phyloP scores from a whole-genome alignment of 2,797 vertebrate genomes.

The Channallabes apus region DNA sequence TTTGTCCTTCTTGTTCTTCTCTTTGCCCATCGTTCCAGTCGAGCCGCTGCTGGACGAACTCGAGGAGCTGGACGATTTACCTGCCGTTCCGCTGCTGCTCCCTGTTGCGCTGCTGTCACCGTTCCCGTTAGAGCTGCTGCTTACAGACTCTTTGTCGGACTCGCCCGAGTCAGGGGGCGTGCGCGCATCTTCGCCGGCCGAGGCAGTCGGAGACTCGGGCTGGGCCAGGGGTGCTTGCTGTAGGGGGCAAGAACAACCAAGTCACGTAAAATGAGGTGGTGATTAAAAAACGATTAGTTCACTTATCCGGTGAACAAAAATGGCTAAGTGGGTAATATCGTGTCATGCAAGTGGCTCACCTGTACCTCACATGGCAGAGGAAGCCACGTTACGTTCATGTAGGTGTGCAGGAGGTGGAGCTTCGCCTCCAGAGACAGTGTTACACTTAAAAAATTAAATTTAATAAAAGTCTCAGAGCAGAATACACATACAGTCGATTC shows the following conservation, averaged over 20 bases:
- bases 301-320: neutral
- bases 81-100: constrained; percentile 55
- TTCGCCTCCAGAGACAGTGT: constrained; percentile 92
- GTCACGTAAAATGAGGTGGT: neutral
- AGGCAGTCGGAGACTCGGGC: constrained; percentile 92
- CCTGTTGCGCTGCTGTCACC: constrained; percentile 66
- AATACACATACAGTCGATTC: neutral
- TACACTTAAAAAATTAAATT: constrained; percentile 71
- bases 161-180: constrained; percentile 90
- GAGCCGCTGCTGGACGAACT: constrained; percentile 73
- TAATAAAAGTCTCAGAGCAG: neutral
- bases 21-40: constrained; percentile 62
- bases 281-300: neutral
- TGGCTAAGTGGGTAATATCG: too few relatives aligned
- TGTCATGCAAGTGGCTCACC: constrained; percentile 59
- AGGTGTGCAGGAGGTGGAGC: constrained; percentile 89
- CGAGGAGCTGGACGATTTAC: constrained; percentile 74
- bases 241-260: neutral
- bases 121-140: constrained; percentile 91
- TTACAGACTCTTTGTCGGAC: constrained; percentile 95
- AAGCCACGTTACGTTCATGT: constrained; percentile 90
- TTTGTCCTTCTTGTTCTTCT: constrained; percentile 70
- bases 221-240: constrained; percentile 90
- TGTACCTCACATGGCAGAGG: constrained; percentile 87
- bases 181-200: constrained; percentile 86